phyloP scores from a whole-genome alignment of 2,888 invertebrate species.

The Heteromyza rotundicornis region DNA sequence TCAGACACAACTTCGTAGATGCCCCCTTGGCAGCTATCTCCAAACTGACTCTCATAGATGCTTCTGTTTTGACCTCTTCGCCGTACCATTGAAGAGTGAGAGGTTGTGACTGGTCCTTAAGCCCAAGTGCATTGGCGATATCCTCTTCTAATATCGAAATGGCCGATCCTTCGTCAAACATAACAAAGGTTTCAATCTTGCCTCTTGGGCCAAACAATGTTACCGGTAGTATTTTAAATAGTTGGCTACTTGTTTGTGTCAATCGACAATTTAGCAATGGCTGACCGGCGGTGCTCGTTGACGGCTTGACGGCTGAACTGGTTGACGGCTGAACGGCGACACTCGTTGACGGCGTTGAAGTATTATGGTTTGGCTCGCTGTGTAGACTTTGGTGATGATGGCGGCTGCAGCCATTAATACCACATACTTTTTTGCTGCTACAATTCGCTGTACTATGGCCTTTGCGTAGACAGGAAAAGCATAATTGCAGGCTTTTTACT shows the following conservation, averaged over 20 bases:
- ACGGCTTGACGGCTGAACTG: too few species aligned
- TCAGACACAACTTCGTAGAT: background rate
- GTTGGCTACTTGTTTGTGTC: background rate
- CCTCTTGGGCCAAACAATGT: constrained; percentile 16
- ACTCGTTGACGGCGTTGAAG: background rate
- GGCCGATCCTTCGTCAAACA: constrained; percentile 26
- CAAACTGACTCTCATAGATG: constrained; percentile 10
- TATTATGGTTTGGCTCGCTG: background rate
- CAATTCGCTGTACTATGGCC: constrained; percentile 12
- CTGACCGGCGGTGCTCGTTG: background rate
- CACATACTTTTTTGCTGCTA: constrained; percentile 8
- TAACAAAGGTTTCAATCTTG: constrained; percentile 12
- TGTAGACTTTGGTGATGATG: constrained; percentile 16
- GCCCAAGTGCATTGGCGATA: constrained; percentile 15
- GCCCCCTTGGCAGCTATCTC: constrained; percentile 11
- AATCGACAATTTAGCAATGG: background rate
- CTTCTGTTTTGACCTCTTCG: constrained; percentile 9
- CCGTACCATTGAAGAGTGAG: constrained; percentile 28
- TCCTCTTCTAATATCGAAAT: constrained; percentile 18
- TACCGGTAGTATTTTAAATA: constrained; percentile 23
- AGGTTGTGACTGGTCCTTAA: constrained; percentile 18
- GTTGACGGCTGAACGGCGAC: too few species aligned
- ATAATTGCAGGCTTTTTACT: constrained; percentile 11
- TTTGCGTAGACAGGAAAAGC: constrained; percentile 19
- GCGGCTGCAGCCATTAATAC: constrained; percentile 15